Conservation (phyloP, 1,140 invertebrate genomes). For the Copidosoma floridanum region DNA sequence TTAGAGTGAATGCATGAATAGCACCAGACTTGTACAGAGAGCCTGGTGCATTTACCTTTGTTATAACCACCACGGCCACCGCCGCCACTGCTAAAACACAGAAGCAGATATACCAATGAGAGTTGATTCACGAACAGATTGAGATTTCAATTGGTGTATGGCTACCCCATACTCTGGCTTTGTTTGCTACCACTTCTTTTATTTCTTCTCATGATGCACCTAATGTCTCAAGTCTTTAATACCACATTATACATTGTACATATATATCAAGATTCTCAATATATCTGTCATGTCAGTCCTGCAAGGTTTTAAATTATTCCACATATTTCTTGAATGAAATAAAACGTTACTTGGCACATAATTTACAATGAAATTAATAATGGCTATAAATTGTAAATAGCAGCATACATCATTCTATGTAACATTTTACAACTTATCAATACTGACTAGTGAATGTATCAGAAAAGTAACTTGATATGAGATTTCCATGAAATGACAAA, state of each 20-base stretch:
- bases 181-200: constrained; percentile 57
- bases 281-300: constrained; percentile 52
- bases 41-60: constrained; percentile 80
- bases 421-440: too few relatives aligned
- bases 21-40: constrained; percentile 63
- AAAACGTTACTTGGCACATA: constrained; percentile 24
- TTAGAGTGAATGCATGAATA: constrained; percentile 68
- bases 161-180: too few relatives aligned
- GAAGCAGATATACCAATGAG: constrained; percentile 65
- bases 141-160: constrained; percentile 66
- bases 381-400: background rate
- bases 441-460: too few relatives aligned
- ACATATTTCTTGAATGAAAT: constrained; percentile 29
- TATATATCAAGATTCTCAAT: constrained; percentile 31
- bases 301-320: constrained; percentile 41
- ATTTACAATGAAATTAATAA: constrained; percentile 13
- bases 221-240: constrained; percentile 61
- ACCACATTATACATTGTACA: constrained; percentile 47
- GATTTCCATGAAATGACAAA: too few relatives aligned
- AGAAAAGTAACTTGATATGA: too few relatives aligned
- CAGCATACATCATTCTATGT: background rate
- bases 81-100: constrained; percentile 82
- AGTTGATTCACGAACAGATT: constrained; percentile 60
- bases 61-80: constrained; percentile 82
- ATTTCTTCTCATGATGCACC: constrained; percentile 63